These are phyloP conservation scores for Myiopsitta monachus DNA, from an alignment of 2,113 vertebrate species.

Conservation along the genomic window DNA sequence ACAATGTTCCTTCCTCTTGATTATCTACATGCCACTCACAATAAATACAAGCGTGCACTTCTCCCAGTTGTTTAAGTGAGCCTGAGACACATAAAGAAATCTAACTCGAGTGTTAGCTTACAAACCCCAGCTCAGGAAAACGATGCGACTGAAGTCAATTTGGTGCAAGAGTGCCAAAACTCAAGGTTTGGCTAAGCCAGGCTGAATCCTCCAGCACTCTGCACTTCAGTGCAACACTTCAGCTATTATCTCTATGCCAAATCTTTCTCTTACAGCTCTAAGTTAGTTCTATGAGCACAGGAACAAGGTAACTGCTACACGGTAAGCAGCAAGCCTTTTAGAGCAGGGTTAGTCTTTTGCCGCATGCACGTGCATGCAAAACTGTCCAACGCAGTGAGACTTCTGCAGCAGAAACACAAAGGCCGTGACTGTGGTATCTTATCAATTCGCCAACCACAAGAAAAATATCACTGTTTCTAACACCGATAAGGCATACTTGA, in stretches of 20 bases:
- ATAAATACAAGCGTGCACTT: too few species aligned
- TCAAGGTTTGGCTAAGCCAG: background rate
- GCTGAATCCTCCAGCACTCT: background rate
- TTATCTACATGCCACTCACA: too few species aligned
- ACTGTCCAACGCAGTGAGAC: rapidly evolving
- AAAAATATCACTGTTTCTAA: background rate
- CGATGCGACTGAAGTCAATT: background rate
- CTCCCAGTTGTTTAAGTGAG: too few species aligned
- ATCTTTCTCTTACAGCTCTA: background rate
- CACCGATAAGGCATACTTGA: background rate
- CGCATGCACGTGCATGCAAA: rapidly evolving
- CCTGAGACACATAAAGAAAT: too few species aligned
- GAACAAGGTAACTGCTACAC: background rate
- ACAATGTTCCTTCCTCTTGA: too few species aligned
- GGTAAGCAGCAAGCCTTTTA: background rate
- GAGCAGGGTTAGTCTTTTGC: background rate
- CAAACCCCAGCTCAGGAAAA: too few species aligned
- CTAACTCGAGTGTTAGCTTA: too few species aligned
- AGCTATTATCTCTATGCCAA: background rate
- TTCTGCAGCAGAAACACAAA: rapidly evolving
- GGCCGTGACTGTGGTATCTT: background rate
- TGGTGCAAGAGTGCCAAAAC: background rate
- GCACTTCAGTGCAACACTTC: background rate
- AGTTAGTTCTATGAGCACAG: background rate
- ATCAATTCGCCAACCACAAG: background rate